Base-by-base conservation (phyloP, 2,113 vertebrate genomes). In the Peromyscus polionotus region DNA sequence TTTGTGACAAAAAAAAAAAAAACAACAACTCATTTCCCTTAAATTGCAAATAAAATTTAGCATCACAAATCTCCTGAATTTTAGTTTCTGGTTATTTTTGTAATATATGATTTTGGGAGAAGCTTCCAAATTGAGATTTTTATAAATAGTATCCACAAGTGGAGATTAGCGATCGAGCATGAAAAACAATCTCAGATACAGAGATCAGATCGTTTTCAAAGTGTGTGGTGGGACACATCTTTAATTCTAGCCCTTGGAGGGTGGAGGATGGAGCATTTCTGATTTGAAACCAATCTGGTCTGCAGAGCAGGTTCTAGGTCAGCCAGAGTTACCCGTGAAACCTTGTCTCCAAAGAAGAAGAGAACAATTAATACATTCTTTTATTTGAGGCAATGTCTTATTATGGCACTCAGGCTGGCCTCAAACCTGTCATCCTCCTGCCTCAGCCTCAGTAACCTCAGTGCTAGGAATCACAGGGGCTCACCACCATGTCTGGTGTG, bases 31-130 rank as follows among this genome's bases (percentile, higher is more conserved):
- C 28, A 81, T 84, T 68, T 70, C 8, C 42, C 28, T 73, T 63
- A 93, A 95, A 95, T 57, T 93, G 17, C 45, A 79, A 67, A 39
- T 48, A 89, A 90, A 93, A 83, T 39, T 39, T 59, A 54, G 90
- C 11, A 88, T 86, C 19, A 84, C 24, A 91, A 93, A 88, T 72
- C 4, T 86, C 91, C 39, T 65, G 61, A 51, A 36, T 85, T 95
- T 90, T 76, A 33, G 88, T 36, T 48, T 90, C 77, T 90, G 67
- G 54, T 92, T 59, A 65, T 57, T 22, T 72, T 73, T 73, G 88
- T 45, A 63, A 75, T n/a, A 93, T 8, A 59, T 76, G 76, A 83
- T 83, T 57, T 91, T 45, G 36, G 3, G 12, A 6, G 12, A 11
- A 5, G 9, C 39, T 67, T 95, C 54, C 22, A 95, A 95, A 89